Evolutionary conservation across 2,888 invertebrate genomes (phyloP).

Genomic region (Seira musarum): DNA sequence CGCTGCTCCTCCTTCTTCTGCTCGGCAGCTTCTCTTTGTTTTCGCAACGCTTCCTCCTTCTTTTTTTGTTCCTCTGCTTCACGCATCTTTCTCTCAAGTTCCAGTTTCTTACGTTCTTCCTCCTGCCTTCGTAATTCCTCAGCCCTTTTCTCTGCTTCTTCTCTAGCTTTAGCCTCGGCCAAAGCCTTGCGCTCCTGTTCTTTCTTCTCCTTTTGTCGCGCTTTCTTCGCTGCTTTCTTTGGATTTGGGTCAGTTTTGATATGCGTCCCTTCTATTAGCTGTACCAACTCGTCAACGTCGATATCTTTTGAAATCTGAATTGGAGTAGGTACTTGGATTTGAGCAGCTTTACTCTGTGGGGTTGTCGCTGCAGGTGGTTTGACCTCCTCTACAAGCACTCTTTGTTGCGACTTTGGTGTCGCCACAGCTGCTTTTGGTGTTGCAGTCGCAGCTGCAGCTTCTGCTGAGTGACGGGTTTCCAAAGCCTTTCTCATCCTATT

Average conservation of each 20-base stretch:
- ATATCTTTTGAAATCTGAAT: slow-evolving; percentile 19
- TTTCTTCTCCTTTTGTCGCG: slow-evolving; percentile 84
- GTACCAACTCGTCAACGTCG: slow-evolving; percentile 65
- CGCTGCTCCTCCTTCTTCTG: slow-evolving; percentile 52
- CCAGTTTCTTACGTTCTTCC: slow-evolving; percentile 73
- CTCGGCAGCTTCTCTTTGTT: slow-evolving; percentile 50
- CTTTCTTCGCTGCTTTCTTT: slow-evolving; percentile 88
- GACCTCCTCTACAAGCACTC: neutral
- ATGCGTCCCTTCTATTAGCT: slow-evolving; percentile 63
- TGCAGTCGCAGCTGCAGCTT: neutral
- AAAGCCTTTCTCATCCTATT: slow-evolving; percentile 34
- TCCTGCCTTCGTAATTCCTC: slow-evolving; percentile 71
- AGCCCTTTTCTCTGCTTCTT: slow-evolving; percentile 29
- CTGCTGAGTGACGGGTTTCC: neutral
- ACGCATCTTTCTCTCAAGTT: slow-evolving; percentile 33
- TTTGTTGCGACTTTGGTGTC: neutral
- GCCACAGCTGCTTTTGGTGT: neutral
- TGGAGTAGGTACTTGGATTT: neutral
- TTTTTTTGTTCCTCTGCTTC: slow-evolving; percentile 32
- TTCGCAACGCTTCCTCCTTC: slow-evolving; percentile 35
- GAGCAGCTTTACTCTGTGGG: neutral
- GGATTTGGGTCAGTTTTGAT: slow-evolving; percentile 48
- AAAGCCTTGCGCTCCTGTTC: slow-evolving; percentile 36
- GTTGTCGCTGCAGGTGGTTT: neutral
- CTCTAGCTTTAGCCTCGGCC: slow-evolving; percentile 44